Evolutionary conservation across 2,888 invertebrate genomes (phyloP).

Genomic region (Chloromyia formosa): DNA sequence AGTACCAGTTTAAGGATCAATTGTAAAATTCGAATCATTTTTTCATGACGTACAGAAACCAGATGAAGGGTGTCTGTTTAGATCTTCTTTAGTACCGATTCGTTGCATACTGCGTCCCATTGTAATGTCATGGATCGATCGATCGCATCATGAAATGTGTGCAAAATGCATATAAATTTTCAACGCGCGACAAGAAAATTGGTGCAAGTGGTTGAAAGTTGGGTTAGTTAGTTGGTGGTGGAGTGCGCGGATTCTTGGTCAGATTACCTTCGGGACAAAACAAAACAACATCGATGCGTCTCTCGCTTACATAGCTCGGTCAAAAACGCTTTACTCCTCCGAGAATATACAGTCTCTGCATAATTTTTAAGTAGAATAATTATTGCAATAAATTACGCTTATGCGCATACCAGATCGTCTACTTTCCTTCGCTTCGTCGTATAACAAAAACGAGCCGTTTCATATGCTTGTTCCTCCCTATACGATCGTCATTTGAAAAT

Average conservation of each 20-base stretch:
- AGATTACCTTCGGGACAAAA: constrained; percentile 33
- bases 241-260: not conserved
- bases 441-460: not conserved
- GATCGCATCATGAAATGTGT: constrained; percentile 23
- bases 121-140: constrained; percentile 26
- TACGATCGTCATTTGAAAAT: constrained; percentile 13
- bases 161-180: constrained; percentile 48
- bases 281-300: constrained; percentile 21
- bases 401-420: constrained; percentile 44
- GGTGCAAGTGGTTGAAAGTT: constrained; percentile 40
- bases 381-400: constrained; percentile 50
- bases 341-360: constrained; percentile 43
- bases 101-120: not conserved
- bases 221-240: not conserved
- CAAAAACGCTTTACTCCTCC: not conserved
- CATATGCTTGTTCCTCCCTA: not conserved
- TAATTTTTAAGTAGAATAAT: constrained; percentile 51
- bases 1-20: too few species aligned
- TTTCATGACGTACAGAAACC: not conserved
- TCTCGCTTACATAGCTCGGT: not conserved
- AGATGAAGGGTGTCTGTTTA: not conserved
- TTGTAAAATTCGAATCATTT: not conserved
- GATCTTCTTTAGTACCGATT: not conserved
- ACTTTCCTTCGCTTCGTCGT: constrained; percentile 24
- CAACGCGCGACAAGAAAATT: constrained; percentile 50